Base-by-base conservation (phyloP, 1,140 invertebrate genomes). In the Euura lappo region DNA sequence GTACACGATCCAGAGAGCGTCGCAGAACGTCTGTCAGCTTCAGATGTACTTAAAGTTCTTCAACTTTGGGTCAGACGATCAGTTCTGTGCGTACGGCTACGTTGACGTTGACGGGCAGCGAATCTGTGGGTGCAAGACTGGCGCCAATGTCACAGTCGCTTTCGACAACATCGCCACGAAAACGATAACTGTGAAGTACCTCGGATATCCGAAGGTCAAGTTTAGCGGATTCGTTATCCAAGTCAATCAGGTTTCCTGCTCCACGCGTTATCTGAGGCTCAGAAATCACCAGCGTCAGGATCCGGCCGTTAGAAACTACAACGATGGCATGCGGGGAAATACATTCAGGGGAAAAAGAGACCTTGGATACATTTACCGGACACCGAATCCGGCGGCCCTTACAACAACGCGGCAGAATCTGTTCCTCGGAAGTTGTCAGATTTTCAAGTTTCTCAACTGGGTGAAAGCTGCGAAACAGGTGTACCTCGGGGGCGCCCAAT, bases 31-130 rank as follows among this genome's bases (percentile, higher is more conserved):
- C 2, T 91, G 89, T 70, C 85, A 87, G 2, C 28, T 91, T 2
- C 82, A 89, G 47, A 82, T 92, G 3, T 85, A 88, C 45, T 89
- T 91, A 47, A 86, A 88, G 70, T 91, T 87, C 77, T 91, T 91
- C 71, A 89, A 89, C 75, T 81, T 89, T 44, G 90, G 90, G 0
- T 75, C 72, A 0, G 78, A 84, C 1, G 80, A 87, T 45, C 74
- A 75, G 10, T 82, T 75, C 45, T 91, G 91, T 67, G 74, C 69
- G 1, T 81, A 87, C 3, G 89, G 90, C 11, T 89, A 86, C 71
- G 69, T 92, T 3, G 88, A 91, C 77, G 79, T 91, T 2, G 90
- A 91, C 74, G 90, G 89, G 2, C 88, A 87, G 78, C 81, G 83
- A 8, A 85, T 89, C 44, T 91, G 91, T 76, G 90, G 90, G 0